A percentile compares a stretch with the other conserved stretches of the same genome.
phyloP scores from a whole-genome alignment of 2,888 invertebrate genomes.

The Chrysolina haemoptera region DNA sequence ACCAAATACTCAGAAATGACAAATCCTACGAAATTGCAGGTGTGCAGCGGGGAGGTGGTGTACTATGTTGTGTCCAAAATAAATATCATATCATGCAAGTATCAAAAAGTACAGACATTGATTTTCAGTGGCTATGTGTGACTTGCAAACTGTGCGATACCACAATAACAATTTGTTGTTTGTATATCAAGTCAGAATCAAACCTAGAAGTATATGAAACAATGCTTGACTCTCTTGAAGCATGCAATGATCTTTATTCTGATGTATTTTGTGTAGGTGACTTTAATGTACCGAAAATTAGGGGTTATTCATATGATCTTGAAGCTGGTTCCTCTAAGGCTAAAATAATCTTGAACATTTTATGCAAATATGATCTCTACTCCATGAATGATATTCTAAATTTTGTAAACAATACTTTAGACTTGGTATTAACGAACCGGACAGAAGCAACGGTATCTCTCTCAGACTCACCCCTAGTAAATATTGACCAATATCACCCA shows the following conservation, averaged over 20 bases:
- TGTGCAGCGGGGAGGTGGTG: neutral
- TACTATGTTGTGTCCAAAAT: neutral
- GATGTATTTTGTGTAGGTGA: neutral
- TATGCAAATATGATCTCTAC: conserved; percentile 20
- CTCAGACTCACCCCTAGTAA: neutral
- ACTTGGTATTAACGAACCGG: neutral
- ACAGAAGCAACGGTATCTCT: neutral
- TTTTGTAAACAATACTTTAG: neutral
- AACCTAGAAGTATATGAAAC: neutral
- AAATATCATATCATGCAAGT: conserved; percentile 4
- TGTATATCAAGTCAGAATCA: conserved; percentile 8
- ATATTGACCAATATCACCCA: neutral
- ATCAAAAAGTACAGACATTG: conserved; percentile 11
- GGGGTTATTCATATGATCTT: neutral
- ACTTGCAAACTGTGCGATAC: neutral
- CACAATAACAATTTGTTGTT: neutral
- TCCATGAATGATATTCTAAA: too few relatives aligned
- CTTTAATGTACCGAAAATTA: neutral
- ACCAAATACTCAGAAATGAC: conserved; percentile 1
- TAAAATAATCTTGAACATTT: conserved; percentile 14
- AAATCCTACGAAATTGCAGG: conserved; percentile 14
- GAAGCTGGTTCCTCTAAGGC: neutral
- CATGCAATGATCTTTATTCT: too few relatives aligned
- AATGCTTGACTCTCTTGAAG: too few relatives aligned
- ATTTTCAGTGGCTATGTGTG: conserved; percentile 15